These are phyloP conservation scores for Hypselothyrea guttata DNA, from an alignment of 2,888 invertebrate species.

Conservation along the genomic window DNA sequence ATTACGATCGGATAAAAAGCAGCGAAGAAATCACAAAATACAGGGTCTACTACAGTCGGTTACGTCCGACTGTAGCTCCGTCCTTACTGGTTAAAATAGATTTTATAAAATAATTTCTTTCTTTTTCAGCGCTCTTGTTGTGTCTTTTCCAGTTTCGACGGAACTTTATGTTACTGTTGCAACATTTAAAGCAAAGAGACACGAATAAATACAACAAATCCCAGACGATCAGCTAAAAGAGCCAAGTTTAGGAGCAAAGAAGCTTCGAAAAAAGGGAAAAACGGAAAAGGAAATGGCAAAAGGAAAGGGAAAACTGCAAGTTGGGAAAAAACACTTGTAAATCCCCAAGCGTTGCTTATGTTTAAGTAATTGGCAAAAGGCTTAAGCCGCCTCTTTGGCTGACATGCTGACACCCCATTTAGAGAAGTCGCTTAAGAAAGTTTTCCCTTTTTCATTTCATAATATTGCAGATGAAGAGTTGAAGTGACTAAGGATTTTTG, in stretches of 20 bases:
- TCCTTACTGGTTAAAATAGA: too few species aligned
- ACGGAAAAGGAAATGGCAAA: neutral
- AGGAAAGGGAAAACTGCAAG: conserved; percentile 20
- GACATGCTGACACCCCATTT: conserved; percentile 8
- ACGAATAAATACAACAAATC: conserved; percentile 26
- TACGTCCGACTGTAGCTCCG: too few species aligned
- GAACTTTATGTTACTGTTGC: conserved; percentile 44
- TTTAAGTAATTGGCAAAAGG: conserved; percentile 74
- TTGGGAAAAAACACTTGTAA: conserved; percentile 61
- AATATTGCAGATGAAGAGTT: too few species aligned
- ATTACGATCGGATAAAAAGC: too few species aligned
- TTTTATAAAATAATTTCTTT: too few species aligned
- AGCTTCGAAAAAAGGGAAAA: neutral
- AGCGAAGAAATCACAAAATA: too few species aligned
- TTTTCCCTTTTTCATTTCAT: neutral
- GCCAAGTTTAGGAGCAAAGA: conserved; percentile 24
- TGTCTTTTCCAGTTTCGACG: neutral
- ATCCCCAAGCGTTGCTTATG: conserved; percentile 68
- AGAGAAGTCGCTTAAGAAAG: neutral
- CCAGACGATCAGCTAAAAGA: conserved; percentile 41
- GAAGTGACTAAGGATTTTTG: too few species aligned
- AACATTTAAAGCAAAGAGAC: conserved; percentile 19
- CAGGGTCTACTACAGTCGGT: too few species aligned
- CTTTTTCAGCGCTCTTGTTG: too few species aligned
- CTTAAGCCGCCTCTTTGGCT: conserved; percentile 49